These are phyloP conservation scores for Platygyra sinensis DNA, from an alignment of 64 coral and sea anemone genomes.

Conservation along the genomic window DNA sequence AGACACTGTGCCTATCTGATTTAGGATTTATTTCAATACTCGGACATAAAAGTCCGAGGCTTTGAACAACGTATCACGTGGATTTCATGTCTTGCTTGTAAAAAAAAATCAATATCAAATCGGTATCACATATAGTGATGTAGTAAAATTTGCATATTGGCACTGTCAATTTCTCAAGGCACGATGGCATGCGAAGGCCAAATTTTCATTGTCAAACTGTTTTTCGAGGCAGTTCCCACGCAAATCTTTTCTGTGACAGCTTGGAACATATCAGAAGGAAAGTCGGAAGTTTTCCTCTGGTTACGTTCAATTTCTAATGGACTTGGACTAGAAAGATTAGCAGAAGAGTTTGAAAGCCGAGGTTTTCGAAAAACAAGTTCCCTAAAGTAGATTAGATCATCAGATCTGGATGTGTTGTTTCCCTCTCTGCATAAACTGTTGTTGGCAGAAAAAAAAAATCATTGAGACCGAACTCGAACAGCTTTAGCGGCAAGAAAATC, in stretches of 20 bases:
- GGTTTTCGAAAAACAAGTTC: conserved; percentile 29
- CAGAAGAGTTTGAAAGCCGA: too few relatives aligned
- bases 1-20: too few relatives aligned
- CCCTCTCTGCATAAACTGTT: conserved; percentile 29
- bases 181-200: background rate
- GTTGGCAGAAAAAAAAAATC: too few relatives aligned
- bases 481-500: background rate
- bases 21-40: too few relatives aligned
- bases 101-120: background rate
- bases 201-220: background rate
- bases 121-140: background rate
- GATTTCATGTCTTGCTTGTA: too few relatives aligned
- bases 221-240: conserved; percentile 2
- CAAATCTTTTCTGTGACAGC: background rate
- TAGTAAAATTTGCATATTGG: background rate
- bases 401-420: conserved; percentile 52
- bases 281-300: background rate
- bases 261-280: background rate
- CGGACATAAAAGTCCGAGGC: too few relatives aligned
- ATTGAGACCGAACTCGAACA: conserved; percentile 13
- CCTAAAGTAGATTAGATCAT: conserved; percentile 18
- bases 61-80: too few relatives aligned
- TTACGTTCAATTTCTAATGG: too few relatives aligned
- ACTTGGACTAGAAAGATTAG: too few relatives aligned
- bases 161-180: too few relatives aligned